Evolutionary conservation across 2,113 vertebrate genomes (phyloP).

Genomic region (Strix uralensis): DNA sequence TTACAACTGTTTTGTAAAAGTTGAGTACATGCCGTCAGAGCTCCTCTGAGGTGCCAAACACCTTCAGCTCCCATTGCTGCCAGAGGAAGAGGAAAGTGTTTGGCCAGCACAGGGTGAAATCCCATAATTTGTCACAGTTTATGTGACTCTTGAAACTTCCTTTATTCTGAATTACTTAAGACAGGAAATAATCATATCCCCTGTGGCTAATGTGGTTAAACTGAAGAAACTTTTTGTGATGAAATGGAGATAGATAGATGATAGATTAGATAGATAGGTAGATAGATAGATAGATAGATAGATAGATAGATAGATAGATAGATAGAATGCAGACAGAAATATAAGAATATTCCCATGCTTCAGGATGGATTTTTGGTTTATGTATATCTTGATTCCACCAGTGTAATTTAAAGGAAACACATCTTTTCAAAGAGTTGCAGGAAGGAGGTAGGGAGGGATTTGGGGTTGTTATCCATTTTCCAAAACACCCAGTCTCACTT

Average conservation of each 20-base stretch:
- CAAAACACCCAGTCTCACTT: neutral
- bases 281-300: neutral
- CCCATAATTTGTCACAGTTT: neutral
- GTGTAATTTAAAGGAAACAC: neutral
- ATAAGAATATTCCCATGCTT: neutral
- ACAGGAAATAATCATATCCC: constrained; percentile 49
- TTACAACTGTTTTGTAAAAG: neutral
- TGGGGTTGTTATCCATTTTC: neutral
- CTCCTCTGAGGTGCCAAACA: neutral
- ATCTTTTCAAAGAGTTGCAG: neutral
- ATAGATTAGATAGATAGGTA: neutral
- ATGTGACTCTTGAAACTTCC: constrained; percentile 28
- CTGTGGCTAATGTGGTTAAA: constrained; percentile 48
- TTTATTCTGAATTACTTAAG: constrained; percentile 41
- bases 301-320: neutral
- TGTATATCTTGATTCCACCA: neutral
- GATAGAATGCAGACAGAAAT: neutral
- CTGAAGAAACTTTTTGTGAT: neutral
- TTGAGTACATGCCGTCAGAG: neutral
- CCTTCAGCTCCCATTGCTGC: neutral
- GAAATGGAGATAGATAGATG: neutral
- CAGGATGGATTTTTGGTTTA: neutral
- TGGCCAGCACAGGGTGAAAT: neutral
- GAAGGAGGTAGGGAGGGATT: neutral
- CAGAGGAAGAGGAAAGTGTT: neutral